Evolutionary conservation across 2,888 invertebrate species (phyloP).

Genomic region (Heliconius ismenius): DNA sequence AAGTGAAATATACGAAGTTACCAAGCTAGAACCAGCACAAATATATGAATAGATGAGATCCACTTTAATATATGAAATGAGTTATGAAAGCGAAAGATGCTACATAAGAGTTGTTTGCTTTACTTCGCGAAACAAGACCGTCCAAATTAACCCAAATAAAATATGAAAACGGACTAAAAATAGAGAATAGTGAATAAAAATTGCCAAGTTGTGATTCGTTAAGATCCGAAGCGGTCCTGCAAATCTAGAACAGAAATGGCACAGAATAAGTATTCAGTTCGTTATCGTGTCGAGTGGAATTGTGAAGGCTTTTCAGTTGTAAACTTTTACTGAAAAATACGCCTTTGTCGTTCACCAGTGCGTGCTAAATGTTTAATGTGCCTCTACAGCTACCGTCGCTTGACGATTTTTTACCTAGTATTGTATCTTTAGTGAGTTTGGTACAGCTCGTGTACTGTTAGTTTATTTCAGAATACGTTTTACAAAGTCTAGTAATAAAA

Average conservation of each 20-base stretch:
- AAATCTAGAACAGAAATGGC: slow-evolving; percentile 31
- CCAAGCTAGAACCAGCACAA: neutral
- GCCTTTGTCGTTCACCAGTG: slow-evolving; percentile 46
- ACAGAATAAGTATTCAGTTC: slow-evolving; percentile 37
- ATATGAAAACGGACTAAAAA: slow-evolving; percentile 25
- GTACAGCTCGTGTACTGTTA: neutral
- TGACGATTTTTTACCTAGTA: slow-evolving; percentile 6
- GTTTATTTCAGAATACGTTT: neutral
- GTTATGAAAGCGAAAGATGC: slow-evolving; percentile 5
- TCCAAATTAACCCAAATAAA: slow-evolving; percentile 30
- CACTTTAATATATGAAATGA: slow-evolving; percentile 1
- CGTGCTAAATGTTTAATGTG: slow-evolving; percentile 39
- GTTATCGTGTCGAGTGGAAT: slow-evolving; percentile 50
- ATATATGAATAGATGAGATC: slow-evolving; percentile 5
- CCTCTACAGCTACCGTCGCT: slow-evolving; percentile 12
- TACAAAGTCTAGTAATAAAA: neutral
- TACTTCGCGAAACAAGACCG: slow-evolving; percentile 7
- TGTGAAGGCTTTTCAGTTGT: slow-evolving; percentile 46
- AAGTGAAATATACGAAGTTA: neutral
- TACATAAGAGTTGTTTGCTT: neutral
- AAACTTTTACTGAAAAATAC: slow-evolving; percentile 42
- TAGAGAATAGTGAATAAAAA: slow-evolving; percentile 18
- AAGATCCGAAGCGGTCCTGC: slow-evolving; percentile 27
- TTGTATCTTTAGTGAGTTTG: slow-evolving; percentile 6
- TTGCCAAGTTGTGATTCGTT: slow-evolving; percentile 34